phyloP scores from a whole-genome alignment of 2,888 invertebrate genomes.

The Atrina japonica region DNA sequence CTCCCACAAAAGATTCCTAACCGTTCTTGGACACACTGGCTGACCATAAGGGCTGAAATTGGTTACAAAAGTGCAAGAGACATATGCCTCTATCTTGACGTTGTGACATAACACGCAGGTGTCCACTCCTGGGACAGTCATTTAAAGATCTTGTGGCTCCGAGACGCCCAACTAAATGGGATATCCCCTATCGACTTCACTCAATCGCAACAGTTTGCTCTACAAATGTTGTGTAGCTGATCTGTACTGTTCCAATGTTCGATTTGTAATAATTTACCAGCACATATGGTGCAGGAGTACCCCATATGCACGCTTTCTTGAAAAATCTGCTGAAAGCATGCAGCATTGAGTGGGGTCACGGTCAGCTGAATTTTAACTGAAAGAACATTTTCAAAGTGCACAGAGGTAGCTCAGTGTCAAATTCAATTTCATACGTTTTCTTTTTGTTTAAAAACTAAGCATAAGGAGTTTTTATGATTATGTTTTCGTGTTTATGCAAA shows the following conservation, averaged over 20 bases:
- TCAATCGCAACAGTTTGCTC: constrained; percentile 1
- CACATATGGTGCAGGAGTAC: too few species aligned
- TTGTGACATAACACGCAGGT: constrained; percentile 18
- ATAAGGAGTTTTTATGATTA: too few species aligned
- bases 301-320: not conserved
- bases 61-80: constrained; percentile 23
- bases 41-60: constrained; percentile 15
- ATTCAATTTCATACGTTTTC: too few species aligned
- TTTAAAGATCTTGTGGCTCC: not conserved
- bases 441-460: too few species aligned
- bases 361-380: not conserved
- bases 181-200: constrained; percentile 13
- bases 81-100: constrained; percentile 6
- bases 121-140: constrained; percentile 16
- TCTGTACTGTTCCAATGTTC: not conserved
- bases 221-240: constrained; percentile 5
- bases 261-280: not conserved
- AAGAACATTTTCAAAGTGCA: too few species aligned
- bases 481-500: too few species aligned
- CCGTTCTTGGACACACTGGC: constrained; percentile 15
- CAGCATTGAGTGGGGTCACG: constrained; percentile 1
- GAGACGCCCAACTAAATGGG: constrained; percentile 16
- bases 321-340: constrained; percentile 7
- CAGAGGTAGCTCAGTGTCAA: too few species aligned
- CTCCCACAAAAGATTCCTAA: constrained; percentile 6